Evolutionary conservation across 2,113 vertebrate species (phyloP), one percentile per base, ranked within the genome.

Genomic region (Urocynchramus pylzowi): DNA sequence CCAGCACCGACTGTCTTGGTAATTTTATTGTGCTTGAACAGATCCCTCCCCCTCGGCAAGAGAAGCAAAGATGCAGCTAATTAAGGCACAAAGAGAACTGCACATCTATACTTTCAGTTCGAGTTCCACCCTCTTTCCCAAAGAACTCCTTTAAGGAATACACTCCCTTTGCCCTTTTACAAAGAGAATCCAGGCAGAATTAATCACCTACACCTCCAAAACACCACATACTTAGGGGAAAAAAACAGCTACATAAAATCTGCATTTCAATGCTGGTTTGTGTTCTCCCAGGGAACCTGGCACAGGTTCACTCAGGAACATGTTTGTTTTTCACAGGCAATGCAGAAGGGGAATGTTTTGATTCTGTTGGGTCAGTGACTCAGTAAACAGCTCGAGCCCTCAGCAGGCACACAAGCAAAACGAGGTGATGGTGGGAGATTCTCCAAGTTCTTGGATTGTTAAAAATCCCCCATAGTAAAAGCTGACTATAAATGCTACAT

Each of bases 221-320:
- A 27, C 9, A 10, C 42, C 78, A 41, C 50, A 39, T 1, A 23
- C 35, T 64, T 24, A 18, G 8, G 26, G 27, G 4, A 26, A 49
- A 80, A 80, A 69, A 39, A 3, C 61, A 64, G 47, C 87, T 49
- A 47, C 19, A 52, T 24, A 24, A 85, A 82, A 69, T 39, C 7
- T 52, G 26, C 13, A 27, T 45, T 83, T 71, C 68, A 52, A 4
- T 21, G 7, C 23, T 24, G 8, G 47, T n/a, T 47, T 44, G 63
- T 2, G 3, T 3, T 79, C 67, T 76, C 75, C n/a, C 52, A 77
- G 78, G 37, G 28, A 59, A 63, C 37, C 69, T 85, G 87, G 87
- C 90, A 75, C 11, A 67, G 63, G 87, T 56, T 93, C 82, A 82
- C 73, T 39, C 33, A 82, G 69, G 59, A 87, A 84, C 15, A 8